Base-by-base conservation (phyloP, 2,888 invertebrate genomes). In the Capitulum mitella region DNA sequence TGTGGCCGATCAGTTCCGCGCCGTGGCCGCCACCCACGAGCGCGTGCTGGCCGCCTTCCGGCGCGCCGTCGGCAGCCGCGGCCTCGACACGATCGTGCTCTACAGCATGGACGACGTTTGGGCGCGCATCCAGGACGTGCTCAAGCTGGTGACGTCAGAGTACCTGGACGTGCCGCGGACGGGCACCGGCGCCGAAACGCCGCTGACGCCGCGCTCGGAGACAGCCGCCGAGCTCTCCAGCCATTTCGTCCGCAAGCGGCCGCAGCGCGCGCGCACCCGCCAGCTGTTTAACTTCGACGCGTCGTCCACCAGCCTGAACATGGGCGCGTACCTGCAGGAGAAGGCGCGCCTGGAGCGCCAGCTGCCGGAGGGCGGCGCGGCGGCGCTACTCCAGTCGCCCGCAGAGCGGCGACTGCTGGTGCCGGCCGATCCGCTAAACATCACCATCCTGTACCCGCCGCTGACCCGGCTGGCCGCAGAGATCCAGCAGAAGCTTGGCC, bases 111-210 rank as follows among this genome's bases (percentile, higher is more conserved):
- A 91, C 61, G 93, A 94, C 84, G 94, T 94, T 82, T 97, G 96
- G 96, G 90, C 91, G 70, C 92, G 94, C 83, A 93, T 95, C 58
- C 96, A 97, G 85, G 91, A 92, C 84, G 94, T 94, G 83, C 87
- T 95, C 76, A 94, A 95, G 87, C 88, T 93, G 12, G 88, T 96
- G 19, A 87, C 96, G 51, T 92, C 92, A 32, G 95, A 95, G 84
- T 95, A 96, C 86, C 87, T 96, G 82, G 94, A 95, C 85, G 92
- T 95, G 79, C 92, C 93, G 86, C 94, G 93, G 85, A 90, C 91
- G 82, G 88, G 79, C 12, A 77, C 89, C 43, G n/a, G 82, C 82
- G 80, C 79, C 80, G 26, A 81, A 80, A 77, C 82, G 80, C 79
- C 75, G 78, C 34, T 54, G 78, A 78, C 81, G 81, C 78, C 82